phyloP scores from a whole-genome alignment of 2,113 vertebrate species.

The Furnarius figulus region DNA sequence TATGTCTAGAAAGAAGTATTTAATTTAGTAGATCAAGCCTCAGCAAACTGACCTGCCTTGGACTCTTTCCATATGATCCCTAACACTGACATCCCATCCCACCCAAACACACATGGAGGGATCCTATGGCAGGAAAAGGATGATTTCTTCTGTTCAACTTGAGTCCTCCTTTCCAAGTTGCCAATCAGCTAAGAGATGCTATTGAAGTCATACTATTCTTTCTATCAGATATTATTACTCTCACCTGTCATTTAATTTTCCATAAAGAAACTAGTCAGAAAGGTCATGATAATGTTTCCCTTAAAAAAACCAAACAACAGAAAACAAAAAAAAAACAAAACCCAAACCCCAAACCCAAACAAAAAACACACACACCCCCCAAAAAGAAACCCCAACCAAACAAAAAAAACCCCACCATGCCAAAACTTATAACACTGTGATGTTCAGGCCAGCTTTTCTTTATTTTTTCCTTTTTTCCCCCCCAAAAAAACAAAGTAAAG shows the following conservation, averaged over 20 bases:
- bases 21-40: not conserved
- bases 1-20: not conserved
- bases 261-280: not conserved
- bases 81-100: not conserved
- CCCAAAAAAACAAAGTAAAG: accelerated
- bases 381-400: not conserved
- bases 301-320: not conserved
- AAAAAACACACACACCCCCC: not conserved
- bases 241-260: not conserved
- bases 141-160: not conserved
- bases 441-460: not conserved
- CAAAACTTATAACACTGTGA: not conserved
- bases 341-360: not conserved
- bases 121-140: not conserved
- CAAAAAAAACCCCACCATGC: no score
- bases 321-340: not conserved
- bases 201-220: not conserved
- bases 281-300: not conserved
- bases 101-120: not conserved
- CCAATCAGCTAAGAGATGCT: not conserved
- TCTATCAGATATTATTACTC: not conserved
- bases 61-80: not conserved
- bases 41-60: not conserved
- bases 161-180: not conserved
- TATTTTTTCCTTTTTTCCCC: not conserved